Percentiles rank a stretch among this genome's conserved stretches.
These are phyloP conservation scores for Asteroscopus sphinx DNA, from an alignment of 2,888 invertebrate genomes.

Conservation along the genomic window DNA sequence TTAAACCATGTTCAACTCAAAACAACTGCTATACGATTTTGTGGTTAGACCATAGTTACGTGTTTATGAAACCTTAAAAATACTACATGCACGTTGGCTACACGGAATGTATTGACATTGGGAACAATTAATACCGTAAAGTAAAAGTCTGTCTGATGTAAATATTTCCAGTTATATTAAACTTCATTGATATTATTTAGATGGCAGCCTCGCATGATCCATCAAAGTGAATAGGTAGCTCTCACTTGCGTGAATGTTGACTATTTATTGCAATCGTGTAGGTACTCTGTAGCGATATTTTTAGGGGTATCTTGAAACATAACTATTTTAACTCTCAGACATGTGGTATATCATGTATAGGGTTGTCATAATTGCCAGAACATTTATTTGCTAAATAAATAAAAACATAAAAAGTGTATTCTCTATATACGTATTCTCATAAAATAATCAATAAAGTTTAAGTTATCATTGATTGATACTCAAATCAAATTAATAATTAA, in stretches of 20 bases:
- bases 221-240: conserved; percentile 39
- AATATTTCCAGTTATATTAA: conserved; percentile 21
- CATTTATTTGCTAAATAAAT: too few species aligned
- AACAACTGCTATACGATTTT: background rate
- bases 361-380: too few species aligned
- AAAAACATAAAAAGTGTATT: too few species aligned
- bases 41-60: background rate
- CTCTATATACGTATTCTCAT: too few species aligned
- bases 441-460: too few species aligned
- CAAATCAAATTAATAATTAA: too few species aligned
- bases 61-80: conserved; percentile 1
- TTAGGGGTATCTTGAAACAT: background rate
- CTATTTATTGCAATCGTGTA: conserved; percentile 44
- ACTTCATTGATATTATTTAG: conserved; percentile 38
- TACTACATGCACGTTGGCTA: background rate
- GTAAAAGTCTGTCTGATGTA: conserved; percentile 36
- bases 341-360: too few species aligned
- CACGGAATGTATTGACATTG: conserved; percentile 11
- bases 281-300: conserved; percentile 4
- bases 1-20: background rate
- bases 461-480: too few species aligned
- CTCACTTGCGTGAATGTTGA: conserved; percentile 56
- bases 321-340: background rate
- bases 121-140: conserved; percentile 7
- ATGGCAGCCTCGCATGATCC: conserved; percentile 49